Percentiles rank a stretch among this genome's conserved stretches.
Evolutionary conservation across 2,113 vertebrate species (phyloP).

Genomic region (Ceyx cyanopectus): DNA sequence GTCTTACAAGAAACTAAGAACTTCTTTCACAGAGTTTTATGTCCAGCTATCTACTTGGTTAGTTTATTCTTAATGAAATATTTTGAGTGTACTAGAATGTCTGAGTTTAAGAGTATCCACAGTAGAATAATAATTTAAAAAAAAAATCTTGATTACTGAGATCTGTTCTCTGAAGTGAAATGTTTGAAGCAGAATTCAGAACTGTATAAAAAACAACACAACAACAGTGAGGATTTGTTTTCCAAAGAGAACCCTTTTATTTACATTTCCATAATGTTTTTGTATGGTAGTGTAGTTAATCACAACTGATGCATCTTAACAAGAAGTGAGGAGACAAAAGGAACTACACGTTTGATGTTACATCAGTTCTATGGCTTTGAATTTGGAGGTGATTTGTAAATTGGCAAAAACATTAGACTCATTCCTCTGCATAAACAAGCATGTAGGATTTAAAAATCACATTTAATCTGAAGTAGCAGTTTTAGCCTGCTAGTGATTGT

Average conservation of each 20-base stretch:
- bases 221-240: neutral
- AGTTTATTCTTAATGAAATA: neutral
- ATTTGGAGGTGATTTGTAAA: neutral
- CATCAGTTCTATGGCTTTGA: conserved; percentile 16
- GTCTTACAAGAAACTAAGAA: neutral
- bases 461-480: conserved; percentile 26
- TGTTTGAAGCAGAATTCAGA: neutral
- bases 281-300: neutral
- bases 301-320: neutral
- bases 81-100: neutral
- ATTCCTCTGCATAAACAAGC: neutral
- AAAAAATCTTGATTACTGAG: neutral
- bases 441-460: conserved; percentile 12
- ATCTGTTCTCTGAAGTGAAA: neutral
- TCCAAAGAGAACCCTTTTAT: neutral
- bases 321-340: neutral
- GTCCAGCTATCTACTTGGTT: neutral
- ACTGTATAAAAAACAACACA: neutral
- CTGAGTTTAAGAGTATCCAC: neutral
- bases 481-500: conserved; percentile 18
- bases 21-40: neutral
- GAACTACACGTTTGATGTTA: neutral
- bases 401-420: neutral
- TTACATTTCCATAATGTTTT: neutral
- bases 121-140: neutral